Base-by-base conservation (phyloP, 2,888 invertebrate genomes). In the Blastobasis adustella region DNA sequence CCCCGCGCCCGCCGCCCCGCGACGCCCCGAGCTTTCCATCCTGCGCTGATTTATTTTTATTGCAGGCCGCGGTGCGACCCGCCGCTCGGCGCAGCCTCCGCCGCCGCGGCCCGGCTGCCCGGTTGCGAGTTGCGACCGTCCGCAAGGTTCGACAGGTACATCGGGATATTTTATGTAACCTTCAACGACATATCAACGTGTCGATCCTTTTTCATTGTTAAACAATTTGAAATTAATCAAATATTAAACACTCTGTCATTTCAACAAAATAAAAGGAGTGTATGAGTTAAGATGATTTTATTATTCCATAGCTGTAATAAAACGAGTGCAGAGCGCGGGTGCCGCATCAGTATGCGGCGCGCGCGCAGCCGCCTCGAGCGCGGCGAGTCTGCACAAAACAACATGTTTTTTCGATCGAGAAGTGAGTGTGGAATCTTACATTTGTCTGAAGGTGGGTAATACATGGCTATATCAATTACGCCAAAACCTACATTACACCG, bases 31-130 rank as follows among this genome's bases (percentile, higher is more conserved):
- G 65, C 73, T 48, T 54, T 55, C 52, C 51, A 53, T 54, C 54
- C 61, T 58, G 59, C 72, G 64, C 67, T 71, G 67, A 73, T 76
- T 77, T 77, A 75, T 68, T 76, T 76, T 72, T 71, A 73, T 73
- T 72, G 73, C 43, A 43, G 37, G 36, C 10, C 49, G 48, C 41
- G 44, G 37, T 48, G 54, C 47, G 52, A n/a, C 38, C 9, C 38
- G 47, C 43, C 38, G 5, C 4, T 9, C 38, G 46, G 37, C 46
- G n/a, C 39, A 5, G 9, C 10, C 23, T 6, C 10, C 46, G 10
- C 10, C 6, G 46, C 6, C 5, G 42, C 9, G 42, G 6, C 9
- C 10, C 42, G 9, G 10, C 10, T n/a, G 41, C 42, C 10, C 0
- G 9, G 9, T 42, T n/a, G 42, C 7, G 42, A 8, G n/a, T 6